Evolutionary conservation across 1,140 invertebrate species (phyloP), one percentile per base, ranked within the genome.

Genomic region (Saxidomus purpurata): DNA sequence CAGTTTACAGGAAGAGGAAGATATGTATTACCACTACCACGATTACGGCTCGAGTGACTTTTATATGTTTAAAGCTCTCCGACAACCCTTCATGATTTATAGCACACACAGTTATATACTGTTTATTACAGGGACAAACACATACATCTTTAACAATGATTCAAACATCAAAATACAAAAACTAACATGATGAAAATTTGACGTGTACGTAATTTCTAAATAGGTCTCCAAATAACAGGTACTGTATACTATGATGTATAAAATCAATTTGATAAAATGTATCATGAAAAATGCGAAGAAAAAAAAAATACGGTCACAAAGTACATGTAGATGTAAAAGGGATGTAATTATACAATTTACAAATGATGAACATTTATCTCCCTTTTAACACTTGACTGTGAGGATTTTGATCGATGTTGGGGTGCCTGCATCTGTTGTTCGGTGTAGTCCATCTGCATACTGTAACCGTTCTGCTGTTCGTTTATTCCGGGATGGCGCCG

Each of bases 391-490:
- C 34, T 36, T 4, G 77, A 67, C 38, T 81, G 40, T 31, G 55
- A 63, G 17, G 74, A 55, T 52, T 38, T 63, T 0, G 86, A 80
- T 52, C 67, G 31, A 43, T 43, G 43, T 36, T 52, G 59, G 31
- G 59, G 61, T 55, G 76, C 28, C 34, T 79, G 76, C 43, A 67
- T 79, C 36, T 88, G 71, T 25, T 89, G 87, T n/a, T 89, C 80
- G 3, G 69, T 17, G 49, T 89, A 84, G 1, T 84, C 80, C 22
- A 76, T 22, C 38, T 83, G 80, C 49, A 82, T 61, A 59, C 25
- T 89, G 38, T 83, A 89, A 28, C 87, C 87, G 63, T 89, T 89
- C 28, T 63, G 43, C 13, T 88, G 86, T 47, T 89, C 80, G 34
- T 22, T 38, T 38, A 77, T 47, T 43, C 40, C 40, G 11, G 59